Base-by-base conservation (phyloP, 2,888 invertebrate species). In the Oligia latruncula region DNA sequence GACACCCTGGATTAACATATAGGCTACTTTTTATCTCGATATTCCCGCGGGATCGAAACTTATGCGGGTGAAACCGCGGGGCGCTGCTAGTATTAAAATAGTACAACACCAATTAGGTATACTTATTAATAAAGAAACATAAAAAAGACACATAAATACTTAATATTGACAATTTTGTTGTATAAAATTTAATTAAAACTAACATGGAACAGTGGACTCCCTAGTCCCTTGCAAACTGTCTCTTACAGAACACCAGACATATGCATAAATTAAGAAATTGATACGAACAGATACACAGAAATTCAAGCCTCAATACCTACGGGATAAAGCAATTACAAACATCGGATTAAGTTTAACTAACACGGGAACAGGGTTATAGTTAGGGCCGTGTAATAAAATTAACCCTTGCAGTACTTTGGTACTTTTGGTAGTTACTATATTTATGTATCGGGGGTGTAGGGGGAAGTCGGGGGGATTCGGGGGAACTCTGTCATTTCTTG, bases 321-420 rank as follows among this genome's bases (percentile, higher is more conserved):
- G 80, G 81, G 74, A 83, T 89, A 90, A 90, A 78, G 66, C 78
- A 84, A 89, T 89, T 86, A 89, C 80, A 81, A 84, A 81, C 81
- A 88, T 82, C 52, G 78, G 77, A 90, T 87, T 86, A 90, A 87
- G 84, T 88, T 90, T 81, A 86, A 83, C 87, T 86, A 82, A 81
- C 86, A 83, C 55, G 52, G 82, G 73, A 84, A 90, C 80, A 62
- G 40, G 84, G 89, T 90, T 90, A 89, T 81, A 86, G 89, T 90
- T 84, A 71, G 74, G 83, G 84, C 49, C 64, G 73, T 75, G 80
- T 86, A 88, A 90, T 90, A 82, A 86, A 88, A 84, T 89, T 88
- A 90, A 86, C 89, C 89, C 90, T 88, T 84, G 79, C 90, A 82
- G 62, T 70, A 72, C 71, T 77, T 67, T 40, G 78, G 81, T 62